These are phyloP conservation scores for Sericinus montela DNA, from an alignment of 2,888 invertebrate genomes.

Conservation along the genomic window DNA sequence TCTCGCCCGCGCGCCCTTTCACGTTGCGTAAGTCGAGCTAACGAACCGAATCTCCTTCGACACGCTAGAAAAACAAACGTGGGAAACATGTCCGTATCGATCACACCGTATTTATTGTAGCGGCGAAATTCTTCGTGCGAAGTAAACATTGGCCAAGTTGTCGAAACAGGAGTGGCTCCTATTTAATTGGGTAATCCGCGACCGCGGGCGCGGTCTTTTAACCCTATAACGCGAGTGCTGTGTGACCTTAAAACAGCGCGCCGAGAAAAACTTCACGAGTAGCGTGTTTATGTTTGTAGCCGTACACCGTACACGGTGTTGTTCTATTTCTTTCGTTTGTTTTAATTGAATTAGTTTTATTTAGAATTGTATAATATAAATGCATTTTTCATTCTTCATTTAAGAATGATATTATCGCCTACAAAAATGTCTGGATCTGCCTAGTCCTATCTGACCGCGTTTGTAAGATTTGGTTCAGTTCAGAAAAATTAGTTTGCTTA, in stretches of 20 bases:
- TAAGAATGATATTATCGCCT: neutral
- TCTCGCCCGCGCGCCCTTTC: slow-evolving; percentile 48
- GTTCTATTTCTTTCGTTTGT: slow-evolving; percentile 30
- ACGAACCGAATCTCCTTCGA: slow-evolving; percentile 65
- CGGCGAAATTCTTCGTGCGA: slow-evolving; percentile 35
- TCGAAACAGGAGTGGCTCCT: slow-evolving; percentile 46
- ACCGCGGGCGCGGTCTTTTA: slow-evolving; percentile 63
- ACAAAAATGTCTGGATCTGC: neutral
- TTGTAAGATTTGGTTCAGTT: too few species aligned
- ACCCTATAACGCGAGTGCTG: slow-evolving; percentile 57
- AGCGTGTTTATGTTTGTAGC: slow-evolving; percentile 53
- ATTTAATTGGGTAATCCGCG: slow-evolving; percentile 52
- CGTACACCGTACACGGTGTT: slow-evolving; percentile 31
- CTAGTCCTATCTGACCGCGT: neutral
- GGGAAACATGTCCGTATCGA: slow-evolving; percentile 52
- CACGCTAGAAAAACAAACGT: slow-evolving; percentile 37
- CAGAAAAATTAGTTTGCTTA: too few species aligned
- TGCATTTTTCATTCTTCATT: slow-evolving; percentile 4
- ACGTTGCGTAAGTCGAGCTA: slow-evolving; percentile 68
- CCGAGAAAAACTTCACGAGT: slow-evolving; percentile 32
- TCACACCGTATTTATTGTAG: slow-evolving; percentile 50
- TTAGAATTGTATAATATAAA: slow-evolving; percentile 18
- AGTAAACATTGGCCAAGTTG: slow-evolving; percentile 42
- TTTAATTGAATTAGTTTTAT: slow-evolving; percentile 24
- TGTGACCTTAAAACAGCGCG: slow-evolving; percentile 62